Conservation (phyloP, 2,797 vertebrate species). For the Molossus molossus region DNA sequence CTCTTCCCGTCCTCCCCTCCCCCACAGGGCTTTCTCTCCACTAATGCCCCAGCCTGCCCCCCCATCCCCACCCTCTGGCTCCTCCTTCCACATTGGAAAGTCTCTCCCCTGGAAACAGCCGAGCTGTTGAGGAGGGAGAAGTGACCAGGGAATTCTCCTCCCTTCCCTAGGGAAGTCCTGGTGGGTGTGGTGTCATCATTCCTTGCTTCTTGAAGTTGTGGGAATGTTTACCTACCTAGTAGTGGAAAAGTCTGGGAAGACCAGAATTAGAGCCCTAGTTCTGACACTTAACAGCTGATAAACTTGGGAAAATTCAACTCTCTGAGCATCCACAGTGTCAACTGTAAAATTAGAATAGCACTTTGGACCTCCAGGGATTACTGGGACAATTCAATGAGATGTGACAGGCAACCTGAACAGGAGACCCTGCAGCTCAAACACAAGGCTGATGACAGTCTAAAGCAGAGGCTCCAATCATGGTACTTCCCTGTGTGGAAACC, state of each 20-base stretch:
- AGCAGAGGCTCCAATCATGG: neutral
- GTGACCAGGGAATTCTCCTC: neutral
- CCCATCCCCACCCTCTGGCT: neutral
- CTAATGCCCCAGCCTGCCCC: neutral
- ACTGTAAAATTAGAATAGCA: neutral
- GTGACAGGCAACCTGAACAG: neutral
- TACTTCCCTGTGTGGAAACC: neutral
- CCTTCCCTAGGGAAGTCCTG: neutral
- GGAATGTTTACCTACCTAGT: neutral
- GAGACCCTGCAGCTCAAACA: too few relatives aligned
- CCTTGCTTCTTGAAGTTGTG: neutral
- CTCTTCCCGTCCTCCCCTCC: constrained; percentile 51
- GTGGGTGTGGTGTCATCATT: neutral
- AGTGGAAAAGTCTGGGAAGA: neutral
- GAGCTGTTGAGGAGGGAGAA: neutral
- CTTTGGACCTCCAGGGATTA: neutral
- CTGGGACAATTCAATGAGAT: neutral
- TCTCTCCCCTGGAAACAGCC: constrained; percentile 28
- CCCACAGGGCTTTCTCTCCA: constrained; percentile 43
- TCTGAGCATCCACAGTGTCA: neutral
- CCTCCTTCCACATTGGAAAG: neutral
- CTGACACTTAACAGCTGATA: neutral
- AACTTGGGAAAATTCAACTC: neutral
- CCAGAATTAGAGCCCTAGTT: neutral
- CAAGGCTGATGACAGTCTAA: neutral